Base-by-base conservation (phyloP, 2,797 vertebrate genomes). In the Macroramphosus scolopax region DNA sequence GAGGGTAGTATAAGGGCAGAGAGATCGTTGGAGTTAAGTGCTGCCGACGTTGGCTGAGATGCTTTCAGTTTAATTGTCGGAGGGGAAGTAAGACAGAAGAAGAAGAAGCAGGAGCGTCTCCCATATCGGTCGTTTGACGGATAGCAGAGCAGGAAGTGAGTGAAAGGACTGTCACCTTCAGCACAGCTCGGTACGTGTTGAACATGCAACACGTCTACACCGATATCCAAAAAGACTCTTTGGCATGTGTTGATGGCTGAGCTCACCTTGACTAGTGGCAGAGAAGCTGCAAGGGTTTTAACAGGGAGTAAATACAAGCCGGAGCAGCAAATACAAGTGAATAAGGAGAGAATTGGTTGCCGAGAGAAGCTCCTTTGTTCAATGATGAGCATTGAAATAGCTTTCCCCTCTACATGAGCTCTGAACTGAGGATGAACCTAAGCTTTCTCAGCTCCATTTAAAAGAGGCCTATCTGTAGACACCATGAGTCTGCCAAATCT, bases 341-440 rank as follows among this genome's bases (percentile, higher is more conserved):
- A 72, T 14, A 17, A 33, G 26, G 28, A 51, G 31, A 58, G 39
- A 64, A 22, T 40, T 11, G 6, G 16, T 51, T 47, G 49, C 56
- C 5, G 25, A 28, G 63, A 15, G 43, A 31, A 66, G 40, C 46
- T 30, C 24, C 30, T 66, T 22, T 55, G 37, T 49, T 63, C 36
- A 68, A 26, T 35, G 38, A 57, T 46, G 12, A 57, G 47, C 18
- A 11, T 65, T 56, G 68, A 66, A 73, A 65, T 55, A 58, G 57
- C 46, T 66, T 60, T 54, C 22, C 58, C 51, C 20, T 80, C 54
- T 11, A 15, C 31, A 26, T 40, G 69, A 66, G 75, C 64, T 68
- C 65, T 89, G 83, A 89, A 87, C 87, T 85, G 31, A 71, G 48
- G 48, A 60, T 85, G 84, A 87, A 87, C 84, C 73, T 75, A 25